Percentiles rank a stretch among this genome's conserved stretches.
phyloP scores from a whole-genome alignment of 2,113 vertebrate genomes.

The Boleophthalmus pectinirostris region DNA sequence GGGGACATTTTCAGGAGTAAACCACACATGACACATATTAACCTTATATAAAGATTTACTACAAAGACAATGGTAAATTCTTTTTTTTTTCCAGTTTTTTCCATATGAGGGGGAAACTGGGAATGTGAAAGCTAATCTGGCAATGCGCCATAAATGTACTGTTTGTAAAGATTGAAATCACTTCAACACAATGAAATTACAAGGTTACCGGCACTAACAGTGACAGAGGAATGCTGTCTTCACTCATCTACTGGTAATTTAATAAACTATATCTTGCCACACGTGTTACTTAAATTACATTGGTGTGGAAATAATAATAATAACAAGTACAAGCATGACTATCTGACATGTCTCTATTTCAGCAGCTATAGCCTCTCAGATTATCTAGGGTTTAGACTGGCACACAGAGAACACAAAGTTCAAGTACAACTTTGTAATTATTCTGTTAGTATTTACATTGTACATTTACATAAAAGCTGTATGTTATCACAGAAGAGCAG shows the following conservation, averaged over 20 bases:
- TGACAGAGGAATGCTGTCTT: slow-evolving; percentile 22
- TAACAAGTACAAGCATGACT: too few species aligned
- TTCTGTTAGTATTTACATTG: too few species aligned
- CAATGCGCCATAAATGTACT: slow-evolving; percentile 30
- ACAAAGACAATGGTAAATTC: too few species aligned
- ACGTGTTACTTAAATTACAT: too few species aligned
- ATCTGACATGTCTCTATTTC: background rate
- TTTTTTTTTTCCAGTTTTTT: too few species aligned
- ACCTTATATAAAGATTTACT: too few species aligned
- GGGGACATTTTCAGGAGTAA: too few species aligned
- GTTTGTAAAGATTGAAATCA: slow-evolving; percentile 54
- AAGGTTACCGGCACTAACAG: slow-evolving; percentile 37
- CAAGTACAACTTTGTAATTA: too few species aligned
- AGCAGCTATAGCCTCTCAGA: too few species aligned
- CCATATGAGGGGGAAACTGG: slow-evolving; percentile 1
- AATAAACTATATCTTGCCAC: background rate
- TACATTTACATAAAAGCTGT: too few species aligned
- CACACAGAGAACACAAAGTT: background rate
- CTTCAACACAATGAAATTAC: slow-evolving; percentile 45
- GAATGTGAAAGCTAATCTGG: slow-evolving; percentile 32
- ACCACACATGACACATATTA: too few species aligned
- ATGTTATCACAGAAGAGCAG: too few species aligned
- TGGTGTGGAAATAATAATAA: background rate
- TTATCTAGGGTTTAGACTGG: background rate
- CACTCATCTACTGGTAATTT: background rate